phyloP scores from a whole-genome alignment of 2,888 invertebrate genomes.

The Chydorus sphaericus region DNA sequence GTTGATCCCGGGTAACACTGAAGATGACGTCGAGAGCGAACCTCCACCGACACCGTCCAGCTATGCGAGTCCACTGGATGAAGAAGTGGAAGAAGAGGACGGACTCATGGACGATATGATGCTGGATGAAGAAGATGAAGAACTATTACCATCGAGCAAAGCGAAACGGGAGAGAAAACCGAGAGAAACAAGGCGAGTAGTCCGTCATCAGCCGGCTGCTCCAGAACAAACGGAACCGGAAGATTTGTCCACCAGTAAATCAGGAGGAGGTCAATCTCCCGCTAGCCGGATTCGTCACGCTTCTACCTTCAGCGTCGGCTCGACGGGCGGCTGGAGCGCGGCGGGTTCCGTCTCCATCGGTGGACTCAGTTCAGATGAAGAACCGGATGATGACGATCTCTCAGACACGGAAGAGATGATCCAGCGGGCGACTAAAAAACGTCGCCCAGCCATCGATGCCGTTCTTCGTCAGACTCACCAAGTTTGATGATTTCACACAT shows the following conservation, averaged over 20 bases:
- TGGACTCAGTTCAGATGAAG: slow-evolving; percentile 13
- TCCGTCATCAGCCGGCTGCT: slow-evolving; percentile 30
- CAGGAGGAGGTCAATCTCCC: neutral
- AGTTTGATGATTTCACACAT: too few species aligned
- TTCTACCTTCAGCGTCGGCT: slow-evolving; percentile 7
- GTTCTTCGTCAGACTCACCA: neutral
- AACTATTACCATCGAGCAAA: slow-evolving; percentile 16
- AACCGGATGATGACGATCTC: slow-evolving; percentile 15
- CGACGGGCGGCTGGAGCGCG: slow-evolving; percentile 12
- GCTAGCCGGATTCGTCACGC: neutral
- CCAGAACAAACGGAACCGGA: slow-evolving; percentile 82
- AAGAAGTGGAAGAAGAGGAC: slow-evolving; percentile 8
- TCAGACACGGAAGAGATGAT: slow-evolving; percentile 1
- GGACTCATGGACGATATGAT: slow-evolving; percentile 10
- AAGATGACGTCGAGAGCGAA: slow-evolving; percentile 11
- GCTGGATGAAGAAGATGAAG: slow-evolving; percentile 8
- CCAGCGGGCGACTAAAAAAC: neutral
- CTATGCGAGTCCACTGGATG: slow-evolving; percentile 4
- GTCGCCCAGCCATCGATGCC: neutral
- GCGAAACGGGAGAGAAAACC: slow-evolving; percentile 33
- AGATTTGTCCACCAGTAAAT: slow-evolving; percentile 62
- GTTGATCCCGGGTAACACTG: too few species aligned
- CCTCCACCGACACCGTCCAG: slow-evolving; percentile 16
- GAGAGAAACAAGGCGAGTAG: slow-evolving; percentile 37
- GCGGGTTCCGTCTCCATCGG: slow-evolving; percentile 16